These are phyloP conservation scores for Oryzias woworae DNA, from an alignment of 2,113 vertebrate species.

Conservation along the genomic window DNA sequence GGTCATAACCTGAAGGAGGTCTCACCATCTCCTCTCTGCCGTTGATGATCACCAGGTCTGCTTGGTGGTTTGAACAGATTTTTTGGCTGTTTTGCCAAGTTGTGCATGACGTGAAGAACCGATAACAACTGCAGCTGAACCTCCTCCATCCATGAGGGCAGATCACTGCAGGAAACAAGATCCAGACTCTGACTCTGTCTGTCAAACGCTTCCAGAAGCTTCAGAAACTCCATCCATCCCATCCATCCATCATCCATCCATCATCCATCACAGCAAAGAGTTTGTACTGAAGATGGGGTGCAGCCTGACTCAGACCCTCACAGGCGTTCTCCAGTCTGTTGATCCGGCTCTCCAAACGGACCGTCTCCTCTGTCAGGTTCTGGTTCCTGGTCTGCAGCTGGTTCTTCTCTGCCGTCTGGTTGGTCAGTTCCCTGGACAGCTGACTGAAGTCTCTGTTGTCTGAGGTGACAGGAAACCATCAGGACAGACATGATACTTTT, in stretches of 20 bases:
- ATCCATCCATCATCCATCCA: too few species aligned
- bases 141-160: constrained; percentile 24
- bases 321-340: not conserved
- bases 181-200: too few species aligned
- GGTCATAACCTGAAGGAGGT: not conserved
- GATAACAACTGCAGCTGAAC: constrained; percentile 20
- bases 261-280: not conserved
- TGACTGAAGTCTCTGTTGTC: constrained; percentile 10
- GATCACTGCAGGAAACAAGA: constrained; percentile 4
- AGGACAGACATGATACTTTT: not conserved
- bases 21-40: constrained; percentile 20
- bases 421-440: constrained; percentile 14
- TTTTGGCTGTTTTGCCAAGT: not conserved
- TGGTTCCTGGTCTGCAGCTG: constrained; percentile 8
- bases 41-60: constrained; percentile 19
- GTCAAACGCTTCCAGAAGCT: too few species aligned
- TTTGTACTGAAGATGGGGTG: not conserved
- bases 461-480: not conserved
- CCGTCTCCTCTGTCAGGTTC: constrained; percentile 27
- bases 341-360: constrained; percentile 4
- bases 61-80: not conserved
- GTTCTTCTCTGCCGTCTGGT: constrained; percentile 5
- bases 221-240: not conserved
- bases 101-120: accelerated
- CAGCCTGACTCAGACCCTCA: not conserved